Base-by-base conservation (phyloP, 2,888 invertebrate species). In the Xestia rhomboidea region DNA sequence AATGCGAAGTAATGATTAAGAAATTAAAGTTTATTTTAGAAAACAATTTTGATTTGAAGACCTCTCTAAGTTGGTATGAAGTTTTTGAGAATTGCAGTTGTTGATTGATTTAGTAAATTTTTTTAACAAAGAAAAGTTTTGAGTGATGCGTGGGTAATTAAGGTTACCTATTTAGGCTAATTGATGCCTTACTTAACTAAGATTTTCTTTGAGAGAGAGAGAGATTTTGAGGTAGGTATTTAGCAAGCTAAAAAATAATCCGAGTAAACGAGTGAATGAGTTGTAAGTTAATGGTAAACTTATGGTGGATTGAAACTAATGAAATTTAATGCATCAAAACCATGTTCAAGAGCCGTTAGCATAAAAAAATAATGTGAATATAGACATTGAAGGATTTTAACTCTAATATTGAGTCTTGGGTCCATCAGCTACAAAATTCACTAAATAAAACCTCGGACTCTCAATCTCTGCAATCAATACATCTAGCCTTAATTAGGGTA, bases 1-100 rank as follows among this genome's bases (percentile, higher is more conserved):
- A 79, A 77, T 66, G 38, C n/a, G 7, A 70, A 87, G 72, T 71
- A 72, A 76, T 87, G 72, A 86, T 67, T 68, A 69, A 79, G 76
- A 72, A 83, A 76, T 86, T 79, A 51, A 83, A 79, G 73, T 83
- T 73, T 18, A 74, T 73, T 83, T 79, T 18, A n/a, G 46, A 38
- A 68, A 46, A 73, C 49, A 57, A 54, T 73, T 81, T 62, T 49
- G 27, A 76, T 67, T 84, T 38, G 21, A 34, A 21, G 30, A 54
- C 34, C 34, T 54, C 27, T 21, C 46, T 67, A 34, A 57, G 34
- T 77, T 49, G 49, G n/a, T 62, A 4, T 38, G 3, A 15, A 10
- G 44, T 72, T 54, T 67, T 74, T 46, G n/a, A 21, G 21, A 68
- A 68, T 81, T 77, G 30, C 4, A 27, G 46, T 69, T 54, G 46